phyloP scores from a whole-genome alignment of 1,140 invertebrate species.

The Drosophila nigrodunni region DNA sequence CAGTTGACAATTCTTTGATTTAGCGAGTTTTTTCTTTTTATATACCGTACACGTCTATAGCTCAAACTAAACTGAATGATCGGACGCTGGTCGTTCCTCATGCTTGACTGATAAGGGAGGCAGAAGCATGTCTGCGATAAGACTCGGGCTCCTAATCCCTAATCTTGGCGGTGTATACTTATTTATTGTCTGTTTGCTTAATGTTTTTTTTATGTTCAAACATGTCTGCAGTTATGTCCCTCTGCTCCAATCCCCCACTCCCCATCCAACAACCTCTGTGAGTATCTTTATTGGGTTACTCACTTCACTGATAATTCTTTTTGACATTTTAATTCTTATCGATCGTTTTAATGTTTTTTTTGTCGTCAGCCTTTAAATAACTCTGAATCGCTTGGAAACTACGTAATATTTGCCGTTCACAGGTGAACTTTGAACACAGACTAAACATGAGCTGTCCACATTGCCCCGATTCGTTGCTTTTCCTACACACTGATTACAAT shows the following conservation, averaged over 20 bases:
- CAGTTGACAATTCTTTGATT: background rate
- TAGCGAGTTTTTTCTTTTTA: background rate
- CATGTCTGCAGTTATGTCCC: slow-evolving; percentile 43
- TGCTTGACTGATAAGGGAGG: slow-evolving; percentile 46
- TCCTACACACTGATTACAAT: slow-evolving; percentile 1
- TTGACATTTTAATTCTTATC: slow-evolving; percentile 60
- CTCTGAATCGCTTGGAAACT: slow-evolving; percentile 70
- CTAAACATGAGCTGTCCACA: slow-evolving; percentile 41
- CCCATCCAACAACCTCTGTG: background rate
- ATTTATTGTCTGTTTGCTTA: slow-evolving; percentile 26
- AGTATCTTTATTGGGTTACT: background rate
- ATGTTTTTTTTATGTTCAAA: slow-evolving; percentile 26
- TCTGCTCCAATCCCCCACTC: background rate
- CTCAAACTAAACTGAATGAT: slow-evolving; percentile 52
- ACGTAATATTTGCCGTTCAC: slow-evolving; percentile 57
- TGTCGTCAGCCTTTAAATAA: slow-evolving; percentile 67
- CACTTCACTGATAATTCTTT: slow-evolving; percentile 44
- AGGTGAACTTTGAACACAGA: slow-evolving; percentile 56
- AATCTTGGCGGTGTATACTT: slow-evolving; percentile 6
- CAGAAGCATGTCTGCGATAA: slow-evolving; percentile 44
- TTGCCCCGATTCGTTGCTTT: background rate
- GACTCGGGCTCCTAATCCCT: slow-evolving; percentile 40
- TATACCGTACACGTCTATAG: slow-evolving; percentile 48
- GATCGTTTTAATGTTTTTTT: slow-evolving; percentile 58
- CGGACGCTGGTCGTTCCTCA: slow-evolving; percentile 2